Evolutionary conservation across 2,797 vertebrate genomes (phyloP).

Genomic region (Octomys mimax): DNA sequence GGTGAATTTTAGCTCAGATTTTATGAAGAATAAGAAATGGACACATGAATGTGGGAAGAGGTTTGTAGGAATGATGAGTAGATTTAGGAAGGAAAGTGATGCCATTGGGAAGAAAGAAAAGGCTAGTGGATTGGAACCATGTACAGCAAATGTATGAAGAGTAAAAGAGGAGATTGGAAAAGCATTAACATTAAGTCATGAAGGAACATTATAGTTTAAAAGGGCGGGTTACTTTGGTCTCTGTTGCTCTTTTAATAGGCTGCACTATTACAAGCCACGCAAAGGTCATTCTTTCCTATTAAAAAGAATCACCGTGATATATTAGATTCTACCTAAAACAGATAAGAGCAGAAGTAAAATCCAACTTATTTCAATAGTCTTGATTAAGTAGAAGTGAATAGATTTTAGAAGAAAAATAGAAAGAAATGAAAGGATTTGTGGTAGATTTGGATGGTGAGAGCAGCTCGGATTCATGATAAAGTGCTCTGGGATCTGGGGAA

Average conservation of each 20-base stretch:
- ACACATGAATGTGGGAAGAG: background rate
- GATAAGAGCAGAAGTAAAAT: background rate
- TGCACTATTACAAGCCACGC: background rate
- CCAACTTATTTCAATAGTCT: background rate
- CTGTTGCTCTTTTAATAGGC: background rate
- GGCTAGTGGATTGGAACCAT: background rate
- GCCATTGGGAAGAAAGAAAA: background rate
- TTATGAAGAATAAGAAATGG: background rate
- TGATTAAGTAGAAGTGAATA: background rate
- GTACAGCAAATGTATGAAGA: background rate
- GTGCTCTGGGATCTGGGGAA: background rate
- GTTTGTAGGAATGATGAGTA: background rate
- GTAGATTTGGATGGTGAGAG: background rate
- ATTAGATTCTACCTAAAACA: background rate
- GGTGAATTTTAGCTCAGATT: background rate
- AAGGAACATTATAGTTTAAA: background rate
- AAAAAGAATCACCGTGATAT: background rate
- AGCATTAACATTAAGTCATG: background rate
- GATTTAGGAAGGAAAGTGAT: background rate
- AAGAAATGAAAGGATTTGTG: background rate
- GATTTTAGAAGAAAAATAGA: background rate
- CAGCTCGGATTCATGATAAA: background rate
- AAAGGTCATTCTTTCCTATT: background rate
- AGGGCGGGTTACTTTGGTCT: background rate
- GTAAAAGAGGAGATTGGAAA: background rate